phyloP scores from a whole-genome alignment of 1,140 invertebrate genomes.

The Micrasema minimum region DNA sequence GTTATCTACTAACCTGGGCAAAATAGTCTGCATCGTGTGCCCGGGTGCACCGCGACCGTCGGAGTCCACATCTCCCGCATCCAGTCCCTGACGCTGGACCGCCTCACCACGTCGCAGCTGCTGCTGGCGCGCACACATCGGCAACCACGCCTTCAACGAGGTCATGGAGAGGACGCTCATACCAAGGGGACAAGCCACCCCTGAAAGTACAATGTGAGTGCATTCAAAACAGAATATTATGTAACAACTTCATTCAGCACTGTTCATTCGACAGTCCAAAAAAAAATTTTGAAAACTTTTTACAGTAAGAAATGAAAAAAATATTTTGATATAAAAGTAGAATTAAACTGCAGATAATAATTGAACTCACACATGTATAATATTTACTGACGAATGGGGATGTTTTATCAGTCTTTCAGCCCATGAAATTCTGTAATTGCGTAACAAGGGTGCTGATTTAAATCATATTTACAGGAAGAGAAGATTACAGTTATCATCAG shows the following conservation, averaged over 20 bases:
- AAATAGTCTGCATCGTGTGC: slow-evolving; percentile 97
- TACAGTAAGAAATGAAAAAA: too few relatives aligned
- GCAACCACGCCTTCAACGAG: slow-evolving; percentile 94
- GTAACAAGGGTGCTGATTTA: too few relatives aligned
- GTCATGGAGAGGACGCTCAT: slow-evolving; percentile 93
- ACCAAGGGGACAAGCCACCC: slow-evolving; percentile 81
- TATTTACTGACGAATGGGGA: too few relatives aligned
- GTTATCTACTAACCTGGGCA: slow-evolving; percentile 96
- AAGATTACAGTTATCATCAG: slow-evolving; percentile 91
- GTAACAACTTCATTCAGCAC: too few relatives aligned
- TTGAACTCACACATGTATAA: too few relatives aligned
- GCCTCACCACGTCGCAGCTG: slow-evolving; percentile 89
- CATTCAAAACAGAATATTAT: too few relatives aligned
- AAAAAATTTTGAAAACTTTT: too few relatives aligned
- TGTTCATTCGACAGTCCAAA: too few relatives aligned
- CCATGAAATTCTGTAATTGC: too few relatives aligned
- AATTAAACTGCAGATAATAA: too few relatives aligned
- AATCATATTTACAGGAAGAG: slow-evolving; percentile 82
- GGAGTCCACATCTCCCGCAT: slow-evolving; percentile 97
- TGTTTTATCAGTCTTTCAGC: too few relatives aligned
- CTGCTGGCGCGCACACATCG: slow-evolving; percentile 92
- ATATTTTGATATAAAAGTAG: too few relatives aligned
- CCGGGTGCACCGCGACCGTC: slow-evolving; percentile 95
- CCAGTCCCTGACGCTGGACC: slow-evolving; percentile 92
- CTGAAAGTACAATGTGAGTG: slow-evolving; percentile 89